Evolutionary conservation across 2,113 vertebrate genomes (phyloP), one percentile per base, ranked within the genome.

Genomic region (Acrocephalus arundinaceus): DNA sequence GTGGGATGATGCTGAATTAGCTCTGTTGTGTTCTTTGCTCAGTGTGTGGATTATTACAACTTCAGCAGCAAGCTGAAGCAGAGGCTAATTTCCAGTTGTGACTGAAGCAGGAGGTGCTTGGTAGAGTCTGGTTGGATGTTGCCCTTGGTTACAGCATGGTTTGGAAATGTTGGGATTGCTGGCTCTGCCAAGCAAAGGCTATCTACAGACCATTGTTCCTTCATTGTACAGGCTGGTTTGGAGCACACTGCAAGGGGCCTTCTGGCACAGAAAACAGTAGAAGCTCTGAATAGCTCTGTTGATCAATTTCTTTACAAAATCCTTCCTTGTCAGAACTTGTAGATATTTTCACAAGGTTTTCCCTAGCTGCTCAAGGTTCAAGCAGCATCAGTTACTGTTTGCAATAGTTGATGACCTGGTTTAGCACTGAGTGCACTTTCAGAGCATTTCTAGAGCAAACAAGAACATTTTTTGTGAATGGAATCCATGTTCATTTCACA

Each of bases 1-100:
- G 6, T 0, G 1, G 1, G 0, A 13, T 19, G 48, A 41, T 63
- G 33, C 7, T 68, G 61, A 48, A 55, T 46, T 39, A 33, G 2
- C 13, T 80, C 63, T 15, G 21, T 24, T 21, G 3, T 8, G 7
- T 35, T 49, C 23, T 63, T 65, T 91, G 21, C 41, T 80, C 3
- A 5, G 5, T 2, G 1, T 27, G 8, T 27, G 6, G 7, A 18
- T 66, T 72, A 54, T 67, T 46, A 13, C 27, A 48, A 5, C 27
- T 19, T 18, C 58, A 80, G 15, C n/a, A 59, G 33, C 10, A 24
- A 41, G 16, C 24, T 72, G 58, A 65, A 58, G 20, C 51, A 39
- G n/a, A 57, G 37, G 14, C 2, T 41, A 7, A 51, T 75, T 76
- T 72, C 49, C 15, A n/a, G 19, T 6, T n/a, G 24, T 13, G 45